A percentile compares a stretch with the other conserved stretches of the same genome.
Evolutionary conservation across 2,888 invertebrate genomes (phyloP).

Genomic region (Tipula helvola): DNA sequence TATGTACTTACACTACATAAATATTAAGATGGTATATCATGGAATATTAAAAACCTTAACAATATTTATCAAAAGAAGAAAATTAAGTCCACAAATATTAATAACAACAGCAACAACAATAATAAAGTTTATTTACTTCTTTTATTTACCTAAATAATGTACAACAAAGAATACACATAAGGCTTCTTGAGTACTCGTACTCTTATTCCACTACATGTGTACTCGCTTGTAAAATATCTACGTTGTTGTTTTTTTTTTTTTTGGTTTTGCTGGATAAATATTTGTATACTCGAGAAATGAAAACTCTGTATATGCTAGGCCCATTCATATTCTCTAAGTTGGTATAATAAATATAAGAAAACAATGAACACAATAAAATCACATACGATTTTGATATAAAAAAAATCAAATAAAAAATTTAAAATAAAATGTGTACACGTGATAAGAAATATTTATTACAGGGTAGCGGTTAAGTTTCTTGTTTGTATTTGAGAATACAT

Average conservation of each 20-base stretch:
- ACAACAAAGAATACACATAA: not conserved
- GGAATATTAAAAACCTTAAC: not conserved
- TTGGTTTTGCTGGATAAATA: not conserved
- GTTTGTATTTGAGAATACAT: too few relatives aligned
- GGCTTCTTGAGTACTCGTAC: not conserved
- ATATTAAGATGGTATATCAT: not conserved
- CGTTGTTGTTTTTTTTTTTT: not conserved
- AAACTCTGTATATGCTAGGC: not conserved
- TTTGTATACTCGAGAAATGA: not conserved
- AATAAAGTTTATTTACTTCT: not conserved
- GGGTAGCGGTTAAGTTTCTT: not conserved
- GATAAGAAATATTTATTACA: not conserved
- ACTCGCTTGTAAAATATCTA: not conserved
- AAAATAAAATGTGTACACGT: not conserved
- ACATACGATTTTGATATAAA: not conserved
- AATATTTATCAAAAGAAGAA: not conserved
- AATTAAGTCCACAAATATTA: not conserved
- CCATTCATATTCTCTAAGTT: not conserved
- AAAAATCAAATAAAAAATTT: not conserved
- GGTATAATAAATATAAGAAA: not conserved
- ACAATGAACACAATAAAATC: not conserved
- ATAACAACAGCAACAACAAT: not conserved
- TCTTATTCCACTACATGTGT: not conserved
- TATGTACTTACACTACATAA: not conserved
- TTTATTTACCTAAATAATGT: not conserved